Base-by-base conservation (phyloP, 92 coral and sea anemone genomes). In the Micromussa lordhowensis region DNA sequence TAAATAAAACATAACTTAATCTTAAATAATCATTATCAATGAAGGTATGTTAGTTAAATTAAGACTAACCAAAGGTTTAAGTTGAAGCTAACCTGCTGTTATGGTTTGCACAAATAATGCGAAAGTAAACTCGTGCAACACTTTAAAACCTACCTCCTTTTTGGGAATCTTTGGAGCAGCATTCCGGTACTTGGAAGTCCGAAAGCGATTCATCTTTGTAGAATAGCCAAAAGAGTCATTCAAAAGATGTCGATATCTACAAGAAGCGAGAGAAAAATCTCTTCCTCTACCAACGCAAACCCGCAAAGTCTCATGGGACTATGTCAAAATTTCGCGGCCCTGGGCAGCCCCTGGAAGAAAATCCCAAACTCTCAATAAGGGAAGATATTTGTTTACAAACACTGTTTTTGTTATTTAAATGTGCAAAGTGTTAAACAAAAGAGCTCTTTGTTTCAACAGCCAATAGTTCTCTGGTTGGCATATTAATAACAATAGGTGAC, bases 131-230 rank as follows among this genome's bases (percentile, higher is more conserved):
- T 13, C 21, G 19, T 17, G 44, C 35, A 15, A 48, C 73, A 24
- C 40, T 28, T 29, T 59, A 22, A 40, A 17, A 86, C 74, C 82
- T 68, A 95, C 98, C 98, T 95, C 94, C 59, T 87, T 82, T 68
- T 91, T 93, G 1, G 95, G 93, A 11, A 87, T 83, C 91, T 95
- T 95, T 49, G 95, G 93, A 49, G 94, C 86, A 40, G 98, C 98
- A 82, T 95, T 95, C 35, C 92, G 96, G 91, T 91, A 95, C 85
- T 95, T 95, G 57, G 96, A 94, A 24, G 95, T 86, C 89, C 88
- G 92, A 80, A 95, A 95, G 32, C 98, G 95, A 89, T 91, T 88
- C 98, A 95, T 95, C 31, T 53, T 88, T 68, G 18, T 58, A 4
- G 18, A 32, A 69, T 30, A 31, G 4, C 24, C 79, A 29, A 83